phyloP scores from a whole-genome alignment of 2,113 vertebrate species.

The Toxostoma redivivum region DNA sequence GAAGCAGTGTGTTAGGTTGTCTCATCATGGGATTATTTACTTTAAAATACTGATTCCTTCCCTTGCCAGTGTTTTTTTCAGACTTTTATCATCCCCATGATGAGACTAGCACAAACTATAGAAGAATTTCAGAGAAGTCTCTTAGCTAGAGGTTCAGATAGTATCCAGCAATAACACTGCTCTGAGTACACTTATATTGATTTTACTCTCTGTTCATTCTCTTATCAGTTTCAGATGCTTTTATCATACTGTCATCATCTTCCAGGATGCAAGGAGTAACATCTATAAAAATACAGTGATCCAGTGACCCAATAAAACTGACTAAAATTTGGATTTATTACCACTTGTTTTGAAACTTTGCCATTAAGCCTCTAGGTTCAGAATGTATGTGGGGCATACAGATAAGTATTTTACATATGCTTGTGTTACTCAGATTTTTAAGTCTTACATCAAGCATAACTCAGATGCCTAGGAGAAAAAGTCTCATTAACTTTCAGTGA shows the following conservation, averaged over 20 bases:
- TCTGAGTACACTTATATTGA: rapidly evolving
- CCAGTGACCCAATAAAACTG: neutral
- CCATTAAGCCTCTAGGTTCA: neutral
- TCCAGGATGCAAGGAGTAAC: neutral
- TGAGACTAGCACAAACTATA: neutral
- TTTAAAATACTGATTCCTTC: neutral
- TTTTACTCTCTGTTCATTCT: neutral
- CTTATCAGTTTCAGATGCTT: neutral
- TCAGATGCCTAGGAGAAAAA: neutral
- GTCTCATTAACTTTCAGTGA: neutral
- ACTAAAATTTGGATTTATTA: neutral
- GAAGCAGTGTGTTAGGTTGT: neutral
- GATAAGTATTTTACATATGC: neutral
- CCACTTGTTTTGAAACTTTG: neutral
- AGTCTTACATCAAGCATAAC: neutral
- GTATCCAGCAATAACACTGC: neutral
- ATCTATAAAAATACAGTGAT: neutral
- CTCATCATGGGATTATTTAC: neutral
- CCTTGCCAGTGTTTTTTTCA: neutral
- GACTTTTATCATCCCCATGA: neutral
- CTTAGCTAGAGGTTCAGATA: neutral
- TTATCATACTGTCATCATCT: neutral
- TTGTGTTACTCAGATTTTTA: neutral
- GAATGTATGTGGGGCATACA: rapidly evolving
- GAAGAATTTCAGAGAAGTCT: neutral